These are phyloP conservation scores for Pyrgus malvae DNA, from an alignment of 2,888 invertebrate species.

Conservation along the genomic window DNA sequence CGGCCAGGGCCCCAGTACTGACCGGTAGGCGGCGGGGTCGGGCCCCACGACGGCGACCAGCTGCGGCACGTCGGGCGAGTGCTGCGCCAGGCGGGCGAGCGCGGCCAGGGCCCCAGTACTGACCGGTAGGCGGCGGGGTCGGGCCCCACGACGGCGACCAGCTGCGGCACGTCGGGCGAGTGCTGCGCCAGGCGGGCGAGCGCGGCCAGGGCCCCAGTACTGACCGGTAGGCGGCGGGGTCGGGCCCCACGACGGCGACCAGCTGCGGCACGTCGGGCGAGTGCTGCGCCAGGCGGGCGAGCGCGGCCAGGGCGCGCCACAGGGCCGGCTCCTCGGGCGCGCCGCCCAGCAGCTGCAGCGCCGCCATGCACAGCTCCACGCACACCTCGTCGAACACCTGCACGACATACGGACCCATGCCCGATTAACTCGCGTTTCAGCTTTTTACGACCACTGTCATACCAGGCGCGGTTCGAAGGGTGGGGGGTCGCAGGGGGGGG, in stretches of 20 bases:
- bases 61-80: conserved; percentile 92
- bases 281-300: conserved; percentile 88
- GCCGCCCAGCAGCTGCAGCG: conserved; percentile 92
- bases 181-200: conserved; percentile 50
- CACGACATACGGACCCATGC: conserved; percentile 2
- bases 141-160: conserved; percentile 52
- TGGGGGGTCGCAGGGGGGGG: too few relatives aligned
- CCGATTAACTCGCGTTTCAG: too few relatives aligned
- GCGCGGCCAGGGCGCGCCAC: conserved; percentile 89
- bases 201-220: conserved; percentile 78
- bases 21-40: conserved; percentile 80
- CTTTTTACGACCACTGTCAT: too few relatives aligned
- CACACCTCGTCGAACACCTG: conserved; percentile 97
- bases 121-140: conserved; percentile 61
- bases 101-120: conserved; percentile 63
- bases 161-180: conserved; percentile 76
- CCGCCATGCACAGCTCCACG: conserved; percentile 94
- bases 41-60: background rate
- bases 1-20: conserved; percentile 89
- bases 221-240: conserved; percentile 88
- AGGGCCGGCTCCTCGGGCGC: conserved; percentile 90
- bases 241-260: conserved; percentile 94
- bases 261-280: conserved; percentile 94
- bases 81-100: conserved; percentile 80
- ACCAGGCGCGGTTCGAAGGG: too few relatives aligned